Evolutionary conservation across 2,888 invertebrate genomes (phyloP).

Genomic region (Cheiracanthium punctorium): DNA sequence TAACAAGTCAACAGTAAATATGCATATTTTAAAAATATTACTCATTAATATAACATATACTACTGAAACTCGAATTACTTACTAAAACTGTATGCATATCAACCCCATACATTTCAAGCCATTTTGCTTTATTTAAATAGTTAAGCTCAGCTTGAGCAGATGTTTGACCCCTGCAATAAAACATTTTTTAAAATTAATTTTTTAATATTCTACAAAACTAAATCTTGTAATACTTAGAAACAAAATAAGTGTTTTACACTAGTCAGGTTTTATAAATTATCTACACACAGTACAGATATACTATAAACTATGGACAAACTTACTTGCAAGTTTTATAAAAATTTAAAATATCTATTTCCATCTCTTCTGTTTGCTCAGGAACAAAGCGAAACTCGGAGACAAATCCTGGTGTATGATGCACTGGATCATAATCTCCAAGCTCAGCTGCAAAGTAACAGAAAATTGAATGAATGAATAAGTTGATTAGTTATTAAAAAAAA

Average conservation of each 20-base stretch:
- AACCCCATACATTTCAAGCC: conserved; percentile 96
- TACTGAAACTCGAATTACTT: conserved; percentile 2
- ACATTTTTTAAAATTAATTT: not conserved
- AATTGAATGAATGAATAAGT: not conserved
- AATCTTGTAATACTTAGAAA: not conserved
- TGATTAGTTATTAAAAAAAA: too few relatives aligned
- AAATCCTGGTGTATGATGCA: conserved; percentile 93
- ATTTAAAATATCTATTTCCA: conserved; percentile 95
- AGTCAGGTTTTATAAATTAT: too few relatives aligned
- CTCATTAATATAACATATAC: too few relatives aligned
- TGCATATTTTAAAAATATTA: too few relatives aligned
- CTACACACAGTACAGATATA: not conserved
- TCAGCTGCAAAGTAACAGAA: conserved; percentile 82
- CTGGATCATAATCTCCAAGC: conserved; percentile 95
- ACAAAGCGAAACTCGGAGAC: conserved; percentile 99
- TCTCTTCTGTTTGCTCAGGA: conserved; percentile 95
- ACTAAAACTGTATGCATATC: conserved; percentile 97
- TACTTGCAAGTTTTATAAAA: conserved; percentile 82
- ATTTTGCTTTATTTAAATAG: conserved; percentile 92
- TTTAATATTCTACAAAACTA: not conserved
- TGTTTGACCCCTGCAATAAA: conserved; percentile 85
- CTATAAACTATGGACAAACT: conserved; percentile 19
- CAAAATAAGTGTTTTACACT: too few relatives aligned
- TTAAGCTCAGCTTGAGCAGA: conserved; percentile 91
- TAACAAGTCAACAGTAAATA: not conserved